Percentiles rank a stretch among this genome's conserved stretches.
These are phyloP conservation scores for Sarcophaga subvicina DNA, from an alignment of 2,888 invertebrate genomes.

Conservation along the genomic window DNA sequence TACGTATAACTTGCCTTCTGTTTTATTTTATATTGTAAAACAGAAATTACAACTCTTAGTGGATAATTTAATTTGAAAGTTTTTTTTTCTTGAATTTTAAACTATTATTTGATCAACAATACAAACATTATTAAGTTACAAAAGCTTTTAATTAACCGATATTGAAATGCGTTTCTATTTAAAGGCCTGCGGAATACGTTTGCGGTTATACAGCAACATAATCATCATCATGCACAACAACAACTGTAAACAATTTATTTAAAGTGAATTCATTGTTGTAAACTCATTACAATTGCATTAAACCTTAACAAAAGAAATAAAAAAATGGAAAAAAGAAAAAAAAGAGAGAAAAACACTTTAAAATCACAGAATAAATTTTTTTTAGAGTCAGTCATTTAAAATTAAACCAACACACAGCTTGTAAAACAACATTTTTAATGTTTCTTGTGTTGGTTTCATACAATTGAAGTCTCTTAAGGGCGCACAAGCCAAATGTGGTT, in stretches of 20 bases:
- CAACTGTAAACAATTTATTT: background rate
- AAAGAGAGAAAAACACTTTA: background rate
- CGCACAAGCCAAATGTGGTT: slow-evolving; percentile 44
- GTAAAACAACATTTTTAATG: background rate
- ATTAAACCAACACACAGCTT: background rate
- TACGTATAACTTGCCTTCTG: too few species aligned
- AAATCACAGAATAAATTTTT: too few species aligned
- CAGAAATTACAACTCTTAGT: too few species aligned
- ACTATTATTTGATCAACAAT: too few species aligned
- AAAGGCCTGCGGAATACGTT: background rate
- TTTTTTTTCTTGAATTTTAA: too few species aligned
- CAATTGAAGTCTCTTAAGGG: slow-evolving; percentile 20
- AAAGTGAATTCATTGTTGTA: background rate
- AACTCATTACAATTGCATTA: slow-evolving; percentile 3
- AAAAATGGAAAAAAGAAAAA: background rate
- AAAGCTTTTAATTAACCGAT: too few species aligned
- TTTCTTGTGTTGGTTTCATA: background rate
- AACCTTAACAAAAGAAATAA: background rate
- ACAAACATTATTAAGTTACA: too few species aligned
- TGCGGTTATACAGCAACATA: slow-evolving; percentile 13
- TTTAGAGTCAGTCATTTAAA: background rate
- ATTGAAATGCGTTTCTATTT: too few species aligned
- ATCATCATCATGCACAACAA: background rate
- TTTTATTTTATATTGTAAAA: too few species aligned
- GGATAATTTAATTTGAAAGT: too few species aligned